phyloP scores from a whole-genome alignment of 2,888 invertebrate species.

The Pinctada fucata region DNA sequence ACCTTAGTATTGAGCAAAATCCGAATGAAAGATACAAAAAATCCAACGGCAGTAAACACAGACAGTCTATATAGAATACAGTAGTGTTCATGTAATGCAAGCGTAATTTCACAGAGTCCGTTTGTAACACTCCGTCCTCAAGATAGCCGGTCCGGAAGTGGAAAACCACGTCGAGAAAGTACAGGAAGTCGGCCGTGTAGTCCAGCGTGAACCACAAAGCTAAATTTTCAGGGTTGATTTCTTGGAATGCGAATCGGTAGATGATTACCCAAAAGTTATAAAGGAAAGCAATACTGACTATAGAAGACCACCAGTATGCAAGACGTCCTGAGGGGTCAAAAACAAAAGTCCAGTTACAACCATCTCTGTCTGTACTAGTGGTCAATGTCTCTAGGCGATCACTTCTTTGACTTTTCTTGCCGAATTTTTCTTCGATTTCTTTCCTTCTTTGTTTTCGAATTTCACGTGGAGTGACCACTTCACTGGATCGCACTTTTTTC shows the following conservation, averaged over 20 bases:
- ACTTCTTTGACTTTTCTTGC: constrained; percentile 68
- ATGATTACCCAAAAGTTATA: constrained; percentile 83
- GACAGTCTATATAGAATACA: constrained; percentile 98
- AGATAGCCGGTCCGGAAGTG: constrained; percentile 98
- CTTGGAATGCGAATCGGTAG: constrained; percentile 98
- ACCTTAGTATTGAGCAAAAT: constrained; percentile 93
- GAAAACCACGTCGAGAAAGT: constrained; percentile 96
- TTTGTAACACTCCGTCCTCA: constrained; percentile 98
- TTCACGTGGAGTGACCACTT: constrained; percentile 81
- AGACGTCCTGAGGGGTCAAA: constrained; percentile 98
- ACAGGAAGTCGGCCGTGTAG: constrained; percentile 96
- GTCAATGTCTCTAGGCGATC: constrained; percentile 70
- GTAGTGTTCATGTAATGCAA: constrained; percentile 99
- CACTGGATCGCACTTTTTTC: constrained; percentile 81
- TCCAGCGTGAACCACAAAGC: constrained; percentile 98
- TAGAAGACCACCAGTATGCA: constrained; percentile 77
- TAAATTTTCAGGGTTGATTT: constrained; percentile 90
- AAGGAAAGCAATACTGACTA: constrained; percentile 76
- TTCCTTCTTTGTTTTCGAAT: constrained; percentile 75
- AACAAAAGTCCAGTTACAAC: constrained; percentile 87
- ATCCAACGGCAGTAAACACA: constrained; percentile 97
- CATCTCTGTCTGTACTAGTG: constrained; percentile 80
- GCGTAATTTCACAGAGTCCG: constrained; percentile 93
- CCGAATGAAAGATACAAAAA: constrained; percentile 98
- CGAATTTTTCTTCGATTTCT: constrained; percentile 77